Evolutionary conservation across 2,797 vertebrate species (phyloP), one percentile per base, ranked within the genome.

Genomic region (Karalla daura): DNA sequence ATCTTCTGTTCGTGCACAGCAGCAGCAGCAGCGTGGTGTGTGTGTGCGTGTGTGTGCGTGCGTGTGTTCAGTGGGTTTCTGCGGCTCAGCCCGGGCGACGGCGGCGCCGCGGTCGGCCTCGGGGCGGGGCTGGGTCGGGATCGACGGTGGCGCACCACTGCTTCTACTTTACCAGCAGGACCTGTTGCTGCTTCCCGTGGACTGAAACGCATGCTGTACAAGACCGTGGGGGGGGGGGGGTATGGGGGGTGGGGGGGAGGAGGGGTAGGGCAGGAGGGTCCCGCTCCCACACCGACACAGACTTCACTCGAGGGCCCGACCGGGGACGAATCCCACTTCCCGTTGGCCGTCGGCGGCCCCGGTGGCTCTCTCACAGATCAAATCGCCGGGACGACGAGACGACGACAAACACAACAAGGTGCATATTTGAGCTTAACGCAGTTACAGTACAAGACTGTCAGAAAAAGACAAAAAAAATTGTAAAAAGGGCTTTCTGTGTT

Each of bases 401-500:
- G n/a, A n/a, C n/a, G n/a, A n/a, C n/a, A n/a, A 10, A 86, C 74
- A 78, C 74, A 70, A 88, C 78, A 87, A 87, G 88, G 89, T 90
- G 91, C 89, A 90, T 83, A 86, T 87, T 84, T 81, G 85, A 90
- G 84, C 88, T 90, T 83, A 83, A 89, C 61, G 74, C 84, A 89
- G 85, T 82, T 69, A 78, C 85, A 91, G 88, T 89, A 86, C 83
- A 82, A 90, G 86, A 93, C 88, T 90, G 84, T 85, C 75, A 7
- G 45, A 64, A 85, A 81, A 83, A 78, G 59, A 79, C 50, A 74
- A 68, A 70, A 75, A 62, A 65, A 72, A 44, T 92, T 88, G 93
- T 90, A 91, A 93, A 36, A 93, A 94, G 93, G 93, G 92, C 92
- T 94, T 94, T 94, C 88, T 91, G 87, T 91, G 89, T 93, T 92